phyloP scores from a whole-genome alignment of 2,888 invertebrate species.

The Drosophila sordidula region DNA sequence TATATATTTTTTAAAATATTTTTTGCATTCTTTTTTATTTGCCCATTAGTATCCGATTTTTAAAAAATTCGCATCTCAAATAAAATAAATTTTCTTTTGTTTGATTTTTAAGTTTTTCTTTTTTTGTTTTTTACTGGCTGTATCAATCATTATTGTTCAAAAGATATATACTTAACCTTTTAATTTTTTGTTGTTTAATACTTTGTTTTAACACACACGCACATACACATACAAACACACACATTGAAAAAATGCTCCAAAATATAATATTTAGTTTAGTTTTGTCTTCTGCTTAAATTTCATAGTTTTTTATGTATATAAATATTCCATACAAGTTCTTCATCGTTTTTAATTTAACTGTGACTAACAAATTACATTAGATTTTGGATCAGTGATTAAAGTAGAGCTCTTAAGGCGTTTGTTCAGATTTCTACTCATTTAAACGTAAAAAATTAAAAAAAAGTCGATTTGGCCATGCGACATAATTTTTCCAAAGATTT shows the following conservation, averaged over 20 bases:
- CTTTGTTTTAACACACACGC: slow-evolving; percentile 33
- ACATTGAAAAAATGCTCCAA: slow-evolving; percentile 64
- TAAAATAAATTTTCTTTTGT: slow-evolving; percentile 5
- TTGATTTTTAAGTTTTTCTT: background rate
- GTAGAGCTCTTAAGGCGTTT: slow-evolving; percentile 54
- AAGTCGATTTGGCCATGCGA: slow-evolving; percentile 30
- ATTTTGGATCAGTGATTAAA: slow-evolving; percentile 35
- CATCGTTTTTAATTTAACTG: slow-evolving; percentile 27
- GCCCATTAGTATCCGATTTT: slow-evolving; percentile 19
- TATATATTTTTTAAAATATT: slow-evolving; percentile 20
- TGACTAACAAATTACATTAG: slow-evolving; percentile 29
- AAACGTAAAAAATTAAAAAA: background rate
- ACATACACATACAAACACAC: slow-evolving; percentile 37
- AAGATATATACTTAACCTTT: slow-evolving; percentile 21
- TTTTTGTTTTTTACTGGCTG: slow-evolving; percentile 10
- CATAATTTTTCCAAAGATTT: slow-evolving; percentile 8
- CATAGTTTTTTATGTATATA: slow-evolving; percentile 44
- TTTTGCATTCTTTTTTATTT: slow-evolving; percentile 9
- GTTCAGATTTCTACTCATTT: slow-evolving; percentile 41
- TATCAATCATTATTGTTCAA: slow-evolving; percentile 46
- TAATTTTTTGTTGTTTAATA: slow-evolving; percentile 36
- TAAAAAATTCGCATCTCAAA: slow-evolving; percentile 8
- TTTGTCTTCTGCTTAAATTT: slow-evolving; percentile 38
- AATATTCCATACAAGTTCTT: slow-evolving; percentile 46
- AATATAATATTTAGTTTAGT: slow-evolving; percentile 53